Conservation (phyloP, 2,888 invertebrate genomes). For the Panzeria rudis region DNA sequence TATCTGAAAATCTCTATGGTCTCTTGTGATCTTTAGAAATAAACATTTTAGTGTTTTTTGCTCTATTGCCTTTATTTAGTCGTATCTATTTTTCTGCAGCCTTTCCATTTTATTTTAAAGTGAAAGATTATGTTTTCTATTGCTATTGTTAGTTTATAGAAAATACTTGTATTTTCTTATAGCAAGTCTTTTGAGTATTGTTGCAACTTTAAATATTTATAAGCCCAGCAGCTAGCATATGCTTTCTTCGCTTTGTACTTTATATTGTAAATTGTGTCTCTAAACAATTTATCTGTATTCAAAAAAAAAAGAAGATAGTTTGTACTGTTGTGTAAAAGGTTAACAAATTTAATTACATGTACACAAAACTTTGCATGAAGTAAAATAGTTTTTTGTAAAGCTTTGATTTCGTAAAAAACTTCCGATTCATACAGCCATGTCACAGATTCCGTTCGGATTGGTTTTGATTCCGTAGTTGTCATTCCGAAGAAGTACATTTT, state of each 20-base stretch:
- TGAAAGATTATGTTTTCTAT: slow-evolving; percentile 48
- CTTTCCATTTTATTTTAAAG: slow-evolving; percentile 30
- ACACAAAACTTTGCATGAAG: background rate
- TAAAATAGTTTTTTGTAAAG: too few relatives aligned
- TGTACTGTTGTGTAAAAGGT: background rate
- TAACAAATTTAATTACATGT: too few relatives aligned
- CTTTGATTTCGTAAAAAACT: too few relatives aligned
- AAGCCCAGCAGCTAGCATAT: slow-evolving; percentile 15
- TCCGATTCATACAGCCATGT: too few relatives aligned
- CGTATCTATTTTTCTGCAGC: slow-evolving; percentile 14
- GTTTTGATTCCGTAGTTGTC: too few relatives aligned
- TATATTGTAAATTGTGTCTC: background rate
- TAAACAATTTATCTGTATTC: background rate
- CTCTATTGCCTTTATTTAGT: slow-evolving; percentile 19
- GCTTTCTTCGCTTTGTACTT: background rate
- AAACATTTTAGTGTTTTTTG: slow-evolving; percentile 46
- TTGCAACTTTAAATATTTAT: slow-evolving; percentile 51
- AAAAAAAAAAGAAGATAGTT: background rate
- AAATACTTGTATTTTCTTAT: slow-evolving; percentile 18
- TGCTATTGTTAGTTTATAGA: slow-evolving; percentile 22
- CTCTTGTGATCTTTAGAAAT: slow-evolving; percentile 36
- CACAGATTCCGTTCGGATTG: too few relatives aligned
- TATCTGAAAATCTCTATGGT: slow-evolving; percentile 1
- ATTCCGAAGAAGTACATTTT: too few relatives aligned
- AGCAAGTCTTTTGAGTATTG: slow-evolving; percentile 34